phyloP scores from a whole-genome alignment of 2,113 vertebrate species.

The Nematolebias whitei region DNA sequence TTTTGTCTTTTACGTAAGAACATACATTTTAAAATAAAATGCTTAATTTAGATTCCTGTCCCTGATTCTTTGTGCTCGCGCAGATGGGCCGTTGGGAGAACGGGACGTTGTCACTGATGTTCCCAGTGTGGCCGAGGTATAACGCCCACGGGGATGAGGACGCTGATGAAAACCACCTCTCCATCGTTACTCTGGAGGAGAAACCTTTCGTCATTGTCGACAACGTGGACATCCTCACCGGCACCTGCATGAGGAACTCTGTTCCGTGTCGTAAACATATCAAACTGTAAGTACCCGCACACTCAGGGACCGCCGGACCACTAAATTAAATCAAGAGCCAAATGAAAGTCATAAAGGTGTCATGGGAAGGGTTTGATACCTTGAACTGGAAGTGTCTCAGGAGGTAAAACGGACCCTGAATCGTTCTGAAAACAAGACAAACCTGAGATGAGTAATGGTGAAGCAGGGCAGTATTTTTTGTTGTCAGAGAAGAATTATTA shows the following conservation, averaged over 20 bases:
- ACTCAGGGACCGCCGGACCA: not conserved
- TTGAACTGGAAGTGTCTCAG: not conserved
- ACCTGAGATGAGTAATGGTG: constrained; percentile 3
- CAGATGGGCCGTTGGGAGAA: constrained; percentile 99
- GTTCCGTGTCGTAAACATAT: constrained; percentile 94
- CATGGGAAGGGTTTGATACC: not conserved
- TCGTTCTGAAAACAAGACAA: not conserved
- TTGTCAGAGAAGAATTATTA: not conserved
- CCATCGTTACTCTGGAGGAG: constrained; percentile 96
- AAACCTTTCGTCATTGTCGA: constrained; percentile 97
- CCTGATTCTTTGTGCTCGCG: constrained; percentile 16
- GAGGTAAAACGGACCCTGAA: constrained; percentile 1
- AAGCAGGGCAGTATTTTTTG: not conserved
- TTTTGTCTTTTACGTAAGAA: not conserved
- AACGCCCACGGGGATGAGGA: constrained; percentile 92
- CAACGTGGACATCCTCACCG: constrained; percentile 93
- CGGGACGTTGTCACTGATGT: constrained; percentile 87
- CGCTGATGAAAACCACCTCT: constrained; percentile 94
- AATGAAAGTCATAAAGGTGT: constrained; percentile 2
- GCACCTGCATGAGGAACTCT: constrained; percentile 94
- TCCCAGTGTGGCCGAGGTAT: constrained; percentile 94
- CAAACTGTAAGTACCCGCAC: constrained; percentile 85
- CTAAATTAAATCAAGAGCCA: constrained; percentile 10
- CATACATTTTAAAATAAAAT: constrained; percentile 30
- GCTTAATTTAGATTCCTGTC: not conserved